Percentiles rank a stretch among this genome's conserved stretches.
These are phyloP conservation scores for Nomada fabriciana DNA, from an alignment of 2,888 invertebrate genomes.

Conservation along the genomic window DNA sequence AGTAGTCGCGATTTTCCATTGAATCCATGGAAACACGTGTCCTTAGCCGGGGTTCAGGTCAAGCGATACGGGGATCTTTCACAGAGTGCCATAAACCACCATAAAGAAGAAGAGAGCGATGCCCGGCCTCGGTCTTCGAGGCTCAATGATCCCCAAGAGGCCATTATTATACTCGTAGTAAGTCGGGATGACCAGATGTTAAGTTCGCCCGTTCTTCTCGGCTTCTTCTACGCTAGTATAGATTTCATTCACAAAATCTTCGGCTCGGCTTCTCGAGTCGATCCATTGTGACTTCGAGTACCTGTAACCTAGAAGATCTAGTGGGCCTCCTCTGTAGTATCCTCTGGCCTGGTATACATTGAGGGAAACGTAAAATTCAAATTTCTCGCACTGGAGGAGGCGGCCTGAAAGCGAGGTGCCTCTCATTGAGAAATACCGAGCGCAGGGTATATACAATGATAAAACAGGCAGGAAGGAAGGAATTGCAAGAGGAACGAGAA, in stretches of 20 bases:
- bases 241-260: constrained; percentile 71
- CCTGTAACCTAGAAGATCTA: constrained; percentile 78
- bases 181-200: constrained; percentile 79
- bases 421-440: constrained; percentile 51
- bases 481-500: not conserved
- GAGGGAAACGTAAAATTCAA: constrained; percentile 77
- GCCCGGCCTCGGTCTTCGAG: constrained; percentile 39
- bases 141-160: constrained; percentile 68
- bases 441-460: constrained; percentile 52
- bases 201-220: constrained; percentile 55
- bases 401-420: constrained; percentile 8
- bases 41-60: constrained; percentile 41
- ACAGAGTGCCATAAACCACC: constrained; percentile 57
- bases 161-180: constrained; percentile 77
- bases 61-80: constrained; percentile 51
- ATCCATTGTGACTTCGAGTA: constrained; percentile 80
- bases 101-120: constrained; percentile 61
- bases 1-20: constrained; percentile 50
- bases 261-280: constrained; percentile 58
- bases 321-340: constrained; percentile 21
- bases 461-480: constrained; percentile 28
- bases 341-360: not conserved
- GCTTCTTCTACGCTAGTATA: constrained; percentile 68
- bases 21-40: constrained; percentile 63
- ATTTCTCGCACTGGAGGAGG: constrained; percentile 74